phyloP scores from a whole-genome alignment of 2,113 vertebrate species.

The Alectura lathami region DNA sequence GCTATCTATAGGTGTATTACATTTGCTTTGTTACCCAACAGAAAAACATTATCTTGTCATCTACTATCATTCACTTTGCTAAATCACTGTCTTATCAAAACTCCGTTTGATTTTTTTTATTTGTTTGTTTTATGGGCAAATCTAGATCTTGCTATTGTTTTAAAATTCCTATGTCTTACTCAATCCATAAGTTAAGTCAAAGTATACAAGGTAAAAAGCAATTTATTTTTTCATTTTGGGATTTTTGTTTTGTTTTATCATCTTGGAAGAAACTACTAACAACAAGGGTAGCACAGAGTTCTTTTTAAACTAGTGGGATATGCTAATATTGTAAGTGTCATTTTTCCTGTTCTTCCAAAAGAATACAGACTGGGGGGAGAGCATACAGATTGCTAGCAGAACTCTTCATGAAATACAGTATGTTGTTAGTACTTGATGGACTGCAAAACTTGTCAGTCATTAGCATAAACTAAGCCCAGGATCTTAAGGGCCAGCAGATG shows the following conservation, averaged over 20 bases:
- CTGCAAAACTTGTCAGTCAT: slow-evolving; percentile 44
- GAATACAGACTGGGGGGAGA: not conserved
- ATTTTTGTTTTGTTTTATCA: not conserved
- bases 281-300: not conserved
- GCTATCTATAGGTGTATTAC: not conserved
- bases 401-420: slow-evolving; percentile 22
- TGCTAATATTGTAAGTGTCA: not conserved
- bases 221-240: accelerated
- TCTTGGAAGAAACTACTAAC: not conserved
- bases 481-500: slow-evolving; percentile 9
- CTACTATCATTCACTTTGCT: not conserved
- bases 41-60: not conserved
- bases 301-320: not conserved
- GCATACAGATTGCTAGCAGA: slow-evolving; percentile 29
- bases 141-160: not conserved
- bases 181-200: not conserved
- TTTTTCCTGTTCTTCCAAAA: not conserved
- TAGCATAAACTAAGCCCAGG: slow-evolving; percentile 37
- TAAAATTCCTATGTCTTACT: not conserved
- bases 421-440: slow-evolving; percentile 37
- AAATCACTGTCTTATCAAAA: not conserved
- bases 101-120: not conserved
- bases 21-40: not conserved
- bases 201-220: not conserved
- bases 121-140: not conserved